phyloP scores from a whole-genome alignment of 2,888 invertebrate species.

The Protophormia terraenovae region DNA sequence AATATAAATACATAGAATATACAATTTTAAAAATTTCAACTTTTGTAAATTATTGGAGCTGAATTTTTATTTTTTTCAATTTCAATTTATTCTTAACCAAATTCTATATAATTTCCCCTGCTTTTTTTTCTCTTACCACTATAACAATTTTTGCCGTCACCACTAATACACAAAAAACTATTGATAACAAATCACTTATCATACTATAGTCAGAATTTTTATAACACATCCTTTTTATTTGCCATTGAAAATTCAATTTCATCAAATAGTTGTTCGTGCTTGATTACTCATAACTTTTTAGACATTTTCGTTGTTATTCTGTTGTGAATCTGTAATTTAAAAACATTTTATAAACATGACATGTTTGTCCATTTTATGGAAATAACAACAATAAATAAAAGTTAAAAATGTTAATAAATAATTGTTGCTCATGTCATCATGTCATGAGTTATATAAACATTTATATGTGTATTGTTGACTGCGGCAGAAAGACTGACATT shows the following conservation, averaged over 20 bases:
- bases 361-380: conserved; percentile 49
- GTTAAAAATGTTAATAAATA: conserved; percentile 51
- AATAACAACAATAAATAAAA: conserved; percentile 39
- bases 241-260: conserved; percentile 33
- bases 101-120: too few species aligned
- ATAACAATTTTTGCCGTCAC: conserved; percentile 47
- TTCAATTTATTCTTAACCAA: too few species aligned
- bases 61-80: neutral
- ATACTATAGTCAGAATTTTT: conserved; percentile 37
- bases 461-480: neutral
- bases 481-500: neutral
- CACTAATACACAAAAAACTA: conserved; percentile 25
- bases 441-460: conserved; percentile 49
- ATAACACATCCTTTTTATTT: conserved; percentile 51
- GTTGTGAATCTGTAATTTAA: neutral
- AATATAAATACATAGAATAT: too few species aligned
- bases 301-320: neutral
- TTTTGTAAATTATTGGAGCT: too few species aligned
- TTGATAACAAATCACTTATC: conserved; percentile 41
- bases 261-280: conserved; percentile 48
- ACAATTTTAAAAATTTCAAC: too few species aligned
- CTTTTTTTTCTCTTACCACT: conserved; percentile 17
- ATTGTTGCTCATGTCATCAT: conserved; percentile 38
- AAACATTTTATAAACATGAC: conserved; percentile 23
- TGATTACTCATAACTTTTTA: conserved; percentile 26